These are phyloP conservation scores for Hemistola chrysoprasaria DNA, from an alignment of 2,888 invertebrate species.

Conservation along the genomic window DNA sequence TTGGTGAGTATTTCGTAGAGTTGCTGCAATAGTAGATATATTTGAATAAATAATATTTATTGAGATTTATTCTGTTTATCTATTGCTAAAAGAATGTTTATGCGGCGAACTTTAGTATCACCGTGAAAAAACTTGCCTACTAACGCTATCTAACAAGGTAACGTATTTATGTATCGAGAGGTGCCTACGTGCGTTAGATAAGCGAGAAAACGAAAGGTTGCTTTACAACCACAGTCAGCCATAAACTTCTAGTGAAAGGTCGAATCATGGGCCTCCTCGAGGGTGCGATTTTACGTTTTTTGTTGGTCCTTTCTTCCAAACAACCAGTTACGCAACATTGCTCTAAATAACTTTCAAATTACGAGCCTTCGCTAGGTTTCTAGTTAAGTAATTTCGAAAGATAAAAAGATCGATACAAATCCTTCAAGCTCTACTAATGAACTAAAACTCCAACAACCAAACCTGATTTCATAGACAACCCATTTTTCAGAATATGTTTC, in stretches of 20 bases:
- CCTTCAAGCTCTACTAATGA: too few species aligned
- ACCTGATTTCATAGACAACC: too few species aligned
- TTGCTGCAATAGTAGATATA: too few species aligned
- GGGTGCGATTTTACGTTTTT: constrained; percentile 26
- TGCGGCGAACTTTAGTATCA: not conserved
- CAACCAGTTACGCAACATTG: constrained; percentile 20
- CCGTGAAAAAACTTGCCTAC: not conserved
- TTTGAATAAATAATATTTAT: too few species aligned
- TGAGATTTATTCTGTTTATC: too few species aligned
- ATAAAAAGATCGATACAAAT: too few species aligned
- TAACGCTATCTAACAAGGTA: not conserved
- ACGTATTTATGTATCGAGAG: not conserved
- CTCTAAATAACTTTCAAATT: constrained; percentile 16
- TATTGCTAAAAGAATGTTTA: too few species aligned
- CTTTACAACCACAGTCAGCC: constrained; percentile 19
- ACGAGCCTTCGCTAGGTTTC: not conserved
- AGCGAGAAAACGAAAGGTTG: constrained; percentile 18
- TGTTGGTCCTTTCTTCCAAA: constrained; percentile 23
- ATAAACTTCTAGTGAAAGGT: constrained; percentile 28
- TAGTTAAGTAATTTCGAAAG: not conserved
- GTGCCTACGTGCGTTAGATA: constrained; percentile 1
- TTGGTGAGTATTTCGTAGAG: too few species aligned
- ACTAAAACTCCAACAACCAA: too few species aligned
- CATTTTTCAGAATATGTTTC: not conserved
- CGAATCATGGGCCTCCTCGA: constrained; percentile 22